Percentiles rank a stretch among this genome's conserved stretches.
phyloP scores from a whole-genome alignment of 2,113 vertebrate species.

The Odontophorus gujanensis region DNA sequence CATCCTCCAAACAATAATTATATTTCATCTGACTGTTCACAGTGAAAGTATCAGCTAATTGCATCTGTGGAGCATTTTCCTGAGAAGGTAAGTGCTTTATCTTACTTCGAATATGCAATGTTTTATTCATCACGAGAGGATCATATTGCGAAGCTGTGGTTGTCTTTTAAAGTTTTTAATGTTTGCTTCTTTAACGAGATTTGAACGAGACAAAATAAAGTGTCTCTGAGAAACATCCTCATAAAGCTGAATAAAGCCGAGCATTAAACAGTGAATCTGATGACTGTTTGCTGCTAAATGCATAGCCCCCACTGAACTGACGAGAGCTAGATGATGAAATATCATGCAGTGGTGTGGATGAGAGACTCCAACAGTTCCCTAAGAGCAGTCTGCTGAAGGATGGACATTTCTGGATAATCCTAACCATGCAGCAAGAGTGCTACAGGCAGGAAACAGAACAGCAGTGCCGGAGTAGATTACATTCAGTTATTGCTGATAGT shows the following conservation, averaged over 20 bases:
- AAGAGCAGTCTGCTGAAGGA: neutral
- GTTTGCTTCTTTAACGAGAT: neutral
- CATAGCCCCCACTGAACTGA: neutral
- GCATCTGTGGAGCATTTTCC: neutral
- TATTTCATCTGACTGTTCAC: slow-evolving; percentile 20
- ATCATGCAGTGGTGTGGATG: neutral
- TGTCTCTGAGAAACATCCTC: neutral
- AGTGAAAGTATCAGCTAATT: neutral
- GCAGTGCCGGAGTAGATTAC: neutral
- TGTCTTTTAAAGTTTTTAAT: neutral
- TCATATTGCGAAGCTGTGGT: neutral
- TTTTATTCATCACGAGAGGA: neutral
- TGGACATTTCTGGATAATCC: neutral
- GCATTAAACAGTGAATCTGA: neutral
- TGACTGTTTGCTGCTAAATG: neutral
- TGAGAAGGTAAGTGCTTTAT: slow-evolving; percentile 61
- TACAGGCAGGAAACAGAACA: neutral
- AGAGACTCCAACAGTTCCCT: neutral
- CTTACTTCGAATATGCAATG: slow-evolving; percentile 18
- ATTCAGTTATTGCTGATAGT: neutral
- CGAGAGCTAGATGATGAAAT: slow-evolving; percentile 4
- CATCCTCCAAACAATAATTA: slow-evolving; percentile 17
- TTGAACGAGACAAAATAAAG: neutral
- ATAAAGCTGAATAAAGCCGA: neutral
- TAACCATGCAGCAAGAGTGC: neutral